Evolutionary conservation across 2,113 vertebrate genomes (phyloP).

Genomic region (Mormyrus iriodes): DNA sequence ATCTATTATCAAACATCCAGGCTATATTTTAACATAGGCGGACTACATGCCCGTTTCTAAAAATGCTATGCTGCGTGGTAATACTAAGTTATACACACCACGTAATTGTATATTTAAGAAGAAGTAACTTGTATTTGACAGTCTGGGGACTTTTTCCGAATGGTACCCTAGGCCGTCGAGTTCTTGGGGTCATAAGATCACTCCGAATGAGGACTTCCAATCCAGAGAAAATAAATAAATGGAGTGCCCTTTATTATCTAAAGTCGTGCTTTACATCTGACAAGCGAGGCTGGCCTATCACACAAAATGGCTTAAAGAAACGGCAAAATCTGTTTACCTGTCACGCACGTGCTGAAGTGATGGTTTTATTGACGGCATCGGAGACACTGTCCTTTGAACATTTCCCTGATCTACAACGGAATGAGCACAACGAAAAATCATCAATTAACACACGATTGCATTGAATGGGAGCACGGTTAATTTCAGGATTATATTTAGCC

Average conservation of each 20-base stretch:
- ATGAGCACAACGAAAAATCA: neutral
- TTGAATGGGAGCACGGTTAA: neutral
- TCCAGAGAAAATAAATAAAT: neutral
- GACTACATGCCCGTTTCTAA: neutral
- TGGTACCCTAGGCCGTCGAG: neutral
- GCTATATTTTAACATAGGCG: neutral
- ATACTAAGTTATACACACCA: neutral
- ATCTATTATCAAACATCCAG: neutral
- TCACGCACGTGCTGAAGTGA: conserved; percentile 85
- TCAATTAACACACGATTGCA: neutral
- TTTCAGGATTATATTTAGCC: neutral
- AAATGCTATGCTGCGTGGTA: neutral
- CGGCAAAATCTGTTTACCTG: conserved; percentile 69
- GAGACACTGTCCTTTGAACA: conserved; percentile 75
- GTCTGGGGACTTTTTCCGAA: neutral
- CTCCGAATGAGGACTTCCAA: neutral
- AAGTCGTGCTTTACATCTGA: neutral
- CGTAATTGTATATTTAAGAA: neutral
- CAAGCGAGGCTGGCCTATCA: neutral
- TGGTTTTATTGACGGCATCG: conserved; percentile 72
- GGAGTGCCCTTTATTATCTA: neutral
- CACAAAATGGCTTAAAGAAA: neutral
- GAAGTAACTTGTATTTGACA: neutral
- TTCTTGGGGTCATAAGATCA: neutral
- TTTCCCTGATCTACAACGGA: conserved; percentile 76